Evolutionary conservation across 2,888 invertebrate species (phyloP), one percentile per base, ranked within the genome.

Genomic region (Drosophila acutilabella): DNA sequence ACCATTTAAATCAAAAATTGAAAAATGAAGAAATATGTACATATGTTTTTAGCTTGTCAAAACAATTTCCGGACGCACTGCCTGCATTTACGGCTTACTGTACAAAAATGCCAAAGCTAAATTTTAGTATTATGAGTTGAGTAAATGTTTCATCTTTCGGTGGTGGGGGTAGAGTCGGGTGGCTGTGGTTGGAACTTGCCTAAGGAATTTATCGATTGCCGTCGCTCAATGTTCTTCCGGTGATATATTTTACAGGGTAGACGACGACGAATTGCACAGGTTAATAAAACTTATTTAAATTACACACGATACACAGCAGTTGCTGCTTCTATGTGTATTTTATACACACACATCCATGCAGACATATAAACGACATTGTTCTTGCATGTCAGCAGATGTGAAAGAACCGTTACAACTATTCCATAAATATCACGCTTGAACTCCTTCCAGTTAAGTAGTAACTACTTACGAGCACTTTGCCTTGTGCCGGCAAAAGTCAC

Each of bases 131-230:
- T 62, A 77, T 45, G 41, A 59, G 38, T 41, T 51, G 56, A 58
- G 61, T 48, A 61, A 78, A 58, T 53, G 57, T 36, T 61, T 69
- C 38, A 45, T 64, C 51, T 58, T 47, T 26, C 26, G 20, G 16
- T 33, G 14, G 13, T 4, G 16, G 13, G 7, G 50, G 7, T 8
- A 1, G 30, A 30, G 36, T 36, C 13, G 52, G 33, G 16, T 44
- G 60, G 26, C 41, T 71, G 62, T 58, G 52, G 56, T 68, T 51
- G 33, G 42, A 47, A 62, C 64, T 64, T 62, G 74, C 62, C 70
- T 68, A 68, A 54, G 67, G 73, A 72, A 76, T 69, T 80, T 82
- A 83, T 83, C 86, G 83, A 83, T 83, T 83, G 74, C 36, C 67
- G 23, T 50, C 61, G 38, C 54, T 59, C 26, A 44, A 57, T 51